Base-by-base conservation (phyloP, 1,140 invertebrate genomes). In the Gryon sp. region DNA sequence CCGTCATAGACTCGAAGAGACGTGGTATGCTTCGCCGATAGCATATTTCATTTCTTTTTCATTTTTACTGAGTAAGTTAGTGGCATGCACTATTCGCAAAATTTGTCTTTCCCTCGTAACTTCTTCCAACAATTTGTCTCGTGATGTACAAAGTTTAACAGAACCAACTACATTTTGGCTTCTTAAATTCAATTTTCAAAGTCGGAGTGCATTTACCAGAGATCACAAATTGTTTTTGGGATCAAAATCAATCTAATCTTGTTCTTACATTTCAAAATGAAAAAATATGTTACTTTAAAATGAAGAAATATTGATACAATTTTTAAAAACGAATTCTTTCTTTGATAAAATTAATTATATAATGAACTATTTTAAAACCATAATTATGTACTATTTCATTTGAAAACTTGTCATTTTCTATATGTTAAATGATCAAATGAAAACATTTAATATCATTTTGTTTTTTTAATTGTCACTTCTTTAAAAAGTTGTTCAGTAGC, bases 21-120 rank as follows among this genome's bases (percentile, higher is more conserved):
- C 59, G 45, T 24, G 7, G 3, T 7, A 34, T 16, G 22, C 15
- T 50, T 41, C 45, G 36, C 36, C 48, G 36, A 22, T 22, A 43
- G 20, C 34, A 43, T 52, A 65, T 52, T 52, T 52, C 46, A 43
- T 52, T 65, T 19, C 60, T 65, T 52, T 65, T 65, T 65, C 48
- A 53, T 53, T 53, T 65, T 53, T 45, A 65, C n/a, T 16, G 45
- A 63, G 45, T 63, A 28, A 32, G 52, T 63, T 52, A 28, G 15
- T 36, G 1, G 18, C 45, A 15, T 43, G 30, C 34, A 22, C 60
- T 63, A 52, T 43, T 50, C 32, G 18, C 32, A 18, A 62, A 32
- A 50, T 40, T 52, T 41, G n/a, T 32, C 22, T 43, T 32, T 38
- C 38, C 3, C 20, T 16, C 36, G 38, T 28, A 65, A 65, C 60